Base-by-base conservation (phyloP, 2,888 invertebrate species). In the Lepidonotus clava region DNA sequence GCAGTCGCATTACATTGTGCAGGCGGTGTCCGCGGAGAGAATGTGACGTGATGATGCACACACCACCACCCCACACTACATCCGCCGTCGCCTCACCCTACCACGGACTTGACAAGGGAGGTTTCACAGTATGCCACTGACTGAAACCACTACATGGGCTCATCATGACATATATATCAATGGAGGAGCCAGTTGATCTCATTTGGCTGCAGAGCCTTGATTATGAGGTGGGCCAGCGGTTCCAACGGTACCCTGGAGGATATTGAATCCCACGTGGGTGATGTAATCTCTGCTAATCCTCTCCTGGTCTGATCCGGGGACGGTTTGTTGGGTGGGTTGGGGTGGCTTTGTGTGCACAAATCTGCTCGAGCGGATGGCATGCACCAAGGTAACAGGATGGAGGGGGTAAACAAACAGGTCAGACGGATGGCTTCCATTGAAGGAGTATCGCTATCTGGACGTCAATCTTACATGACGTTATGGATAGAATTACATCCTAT, bases 101-200 rank as follows among this genome's bases (percentile, higher is more conserved):
- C 61, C 61, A 61, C 61, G 28, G 28, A 61, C 61, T 5, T 14
- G 61, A 11, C 61, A n/a, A n/a, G n/a, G n/a, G n/a, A n/a, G n/a
- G n/a, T n/a, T n/a, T n/a, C n/a, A n/a, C n/a, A n/a, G n/a, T 61
- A 28, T n/a, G 28, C 61, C 24, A 61, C 28, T 61, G 24, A 11
- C 24, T 2, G 61, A 61, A 61, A 61, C 61, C 61, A 28, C 28
- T 61, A 32, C 61, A 61, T 24, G 61, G 61, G 61, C 61, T 32
- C 61, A 24, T 61, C 24, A 61, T 61, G 61, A 18, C 24, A 61
- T 61, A n/a, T n/a, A 61, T 61, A 61, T 61, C 61, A 61, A 61
- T 61, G 61, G 2, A 32, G 61, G 61, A 61, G 24, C 61, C 28
- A n/a, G 61, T 61, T 61, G 61, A 61, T 61, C 61, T 61, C 61